These are phyloP conservation scores for Aphelocoma californica DNA, from an alignment of 2,797 vertebrate species.

Conservation along the genomic window DNA sequence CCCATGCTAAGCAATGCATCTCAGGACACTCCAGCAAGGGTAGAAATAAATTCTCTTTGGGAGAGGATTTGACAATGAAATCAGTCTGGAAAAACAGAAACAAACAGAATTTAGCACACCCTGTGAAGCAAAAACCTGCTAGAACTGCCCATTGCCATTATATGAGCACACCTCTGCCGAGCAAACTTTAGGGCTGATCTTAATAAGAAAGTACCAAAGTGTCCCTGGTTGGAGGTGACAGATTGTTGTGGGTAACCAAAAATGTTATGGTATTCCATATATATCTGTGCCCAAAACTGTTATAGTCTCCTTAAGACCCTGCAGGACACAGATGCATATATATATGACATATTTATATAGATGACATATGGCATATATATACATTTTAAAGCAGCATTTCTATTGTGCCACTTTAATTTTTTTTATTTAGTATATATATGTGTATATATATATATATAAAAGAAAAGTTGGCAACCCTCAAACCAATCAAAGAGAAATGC, in stretches of 20 bases:
- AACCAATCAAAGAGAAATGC: not conserved
- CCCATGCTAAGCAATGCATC: not conserved
- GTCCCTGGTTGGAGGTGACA: not conserved
- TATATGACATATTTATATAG: not conserved
- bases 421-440: not conserved
- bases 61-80: not conserved
- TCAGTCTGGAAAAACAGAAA: not conserved
- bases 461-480: not conserved
- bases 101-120: not conserved
- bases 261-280: not conserved
- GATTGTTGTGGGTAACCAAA: not conserved
- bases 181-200: not conserved
- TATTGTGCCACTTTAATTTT: not conserved
- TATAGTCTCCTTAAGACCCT: not conserved
- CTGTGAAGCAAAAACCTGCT: not conserved
- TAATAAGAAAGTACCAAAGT: not conserved
- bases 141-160: not conserved
- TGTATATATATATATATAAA: no score
- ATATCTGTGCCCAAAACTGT: not conserved
- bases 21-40: not conserved
- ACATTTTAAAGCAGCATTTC: not conserved
- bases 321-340: not conserved
- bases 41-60: not conserved
- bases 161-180: not conserved
- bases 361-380: not conserved